A percentile compares a stretch with the other conserved stretches of the same genome.
These are phyloP conservation scores for Axis porcinus DNA, from an alignment of 2,113 vertebrate genomes.

Conservation along the genomic window DNA sequence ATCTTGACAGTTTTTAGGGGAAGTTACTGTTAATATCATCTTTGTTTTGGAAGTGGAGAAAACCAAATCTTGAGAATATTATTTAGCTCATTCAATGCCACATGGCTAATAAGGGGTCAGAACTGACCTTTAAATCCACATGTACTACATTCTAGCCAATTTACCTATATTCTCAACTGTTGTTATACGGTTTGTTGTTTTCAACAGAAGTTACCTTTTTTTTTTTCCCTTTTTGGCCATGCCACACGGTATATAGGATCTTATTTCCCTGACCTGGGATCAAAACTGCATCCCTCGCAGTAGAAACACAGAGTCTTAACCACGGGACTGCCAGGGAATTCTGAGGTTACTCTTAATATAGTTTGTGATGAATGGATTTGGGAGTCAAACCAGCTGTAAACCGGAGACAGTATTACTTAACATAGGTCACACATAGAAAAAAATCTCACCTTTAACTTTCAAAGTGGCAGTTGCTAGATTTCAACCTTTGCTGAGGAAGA, in stretches of 20 bases:
- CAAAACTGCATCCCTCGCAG: rapidly evolving
- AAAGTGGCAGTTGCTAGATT: neutral
- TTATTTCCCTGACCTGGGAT: neutral
- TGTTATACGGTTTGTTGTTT: neutral
- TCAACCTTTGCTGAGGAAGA: neutral
- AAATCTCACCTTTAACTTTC: neutral
- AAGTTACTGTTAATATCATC: neutral
- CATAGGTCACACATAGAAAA: neutral
- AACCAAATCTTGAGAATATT: neutral
- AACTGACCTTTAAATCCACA: neutral
- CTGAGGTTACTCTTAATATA: neutral
- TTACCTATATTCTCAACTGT: neutral
- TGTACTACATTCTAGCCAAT: too few relatives aligned
- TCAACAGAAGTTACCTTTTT: neutral
- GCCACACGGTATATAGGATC: neutral
- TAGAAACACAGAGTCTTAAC: neutral
- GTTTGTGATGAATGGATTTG: neutral
- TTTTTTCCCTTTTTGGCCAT: neutral
- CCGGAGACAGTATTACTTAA: neutral
- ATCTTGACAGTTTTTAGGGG: neutral
- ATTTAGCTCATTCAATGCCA: neutral
- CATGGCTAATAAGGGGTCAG: neutral
- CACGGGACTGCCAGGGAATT: neutral
- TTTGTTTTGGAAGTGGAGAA: neutral
- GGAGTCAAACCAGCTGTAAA: neutral